Base-by-base conservation (phyloP, 1,140 invertebrate genomes). In the Solenopsis fugax region DNA sequence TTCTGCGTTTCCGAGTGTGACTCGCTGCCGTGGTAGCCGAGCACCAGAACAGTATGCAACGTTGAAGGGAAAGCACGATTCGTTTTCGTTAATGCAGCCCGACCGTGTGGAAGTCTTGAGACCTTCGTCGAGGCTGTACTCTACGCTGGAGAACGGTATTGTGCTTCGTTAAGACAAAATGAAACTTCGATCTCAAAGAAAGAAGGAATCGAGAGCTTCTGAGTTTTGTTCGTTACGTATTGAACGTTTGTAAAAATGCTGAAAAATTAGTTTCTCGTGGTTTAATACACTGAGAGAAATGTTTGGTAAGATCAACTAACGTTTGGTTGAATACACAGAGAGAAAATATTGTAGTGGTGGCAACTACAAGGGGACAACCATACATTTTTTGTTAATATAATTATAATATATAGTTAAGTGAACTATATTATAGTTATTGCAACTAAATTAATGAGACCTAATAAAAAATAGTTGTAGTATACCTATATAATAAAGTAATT, bases 71-170 rank as follows among this genome's bases (percentile, higher is more conserved):
- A 62, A 75, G 69, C 41, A 60, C 80, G 80, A 84, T 84, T 84
- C 69, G 80, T 84, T 84, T 84, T 84, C 80, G 80, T 84, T 84
- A 84, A 84, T 75, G 80, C 24, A 84, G 16, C 67, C 5, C 80
- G 41, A 50, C 69, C 52, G 69, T 62, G 18, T 50, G 52, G 24
- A 48, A 16, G 37, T 82, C 80, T 82, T 73, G 41, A 75, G 56
- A 75, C 54, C 29, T 84, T 84, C 56, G 45, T 48, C 24, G 80
- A n/a, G 29, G 29, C 41, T 37, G 54, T 34, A 60, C 60, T 48
- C 18, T 60, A 13, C 29, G 45, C 18, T 10, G 37, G n/a, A 81
- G 64, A 81, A 48, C 12, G 24, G 29, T 45, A 84, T 84, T 60
- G 65, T 24, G 54, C 41, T 60, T 60, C 18, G 41, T 21, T 54